Evolutionary conservation across 2,888 invertebrate species (phyloP), one percentile per base, ranked within the genome.

Genomic region (Pseudanteris insignis): DNA sequence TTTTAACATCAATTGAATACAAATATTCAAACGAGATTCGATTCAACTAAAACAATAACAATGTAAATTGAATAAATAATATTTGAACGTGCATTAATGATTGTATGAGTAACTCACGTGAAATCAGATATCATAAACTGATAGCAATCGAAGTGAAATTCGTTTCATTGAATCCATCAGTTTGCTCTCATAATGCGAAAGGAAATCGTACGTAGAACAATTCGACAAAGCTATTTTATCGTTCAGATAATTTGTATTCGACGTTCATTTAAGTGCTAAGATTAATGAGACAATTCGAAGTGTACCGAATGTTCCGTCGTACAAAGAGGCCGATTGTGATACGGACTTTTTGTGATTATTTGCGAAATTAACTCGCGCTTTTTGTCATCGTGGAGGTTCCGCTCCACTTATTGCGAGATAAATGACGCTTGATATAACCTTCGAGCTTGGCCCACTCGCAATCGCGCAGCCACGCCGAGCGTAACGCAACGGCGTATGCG

Each of bases 371-470:
- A 44, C 38, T 28, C 30, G 44, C 44, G 50, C 33, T 58, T 58
- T 58, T 54, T 48, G 48, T 54, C 60, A 53, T 54, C 48, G 41
- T 24, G 44, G 38, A 54, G 60, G 54, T 61, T 61, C 48, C 40
- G 48, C 44, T 54, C 53, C 40, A 61, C 33, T 61, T 61, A 61
- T 46, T 40, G 47, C 47, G 26, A 48, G 54, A 54, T 60, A 60
- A 60, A 48, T 48, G 43, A 48, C 43, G 48, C 48, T 29, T 28
- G 57, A 48, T 48, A 43, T 43, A 36, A 48, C 41, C 57, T 57
- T 41, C 36, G 36, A 33, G 37, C 25, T 37, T 47, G 57, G 43
- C 48, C 57, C 48, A 30, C 26, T 46, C 36, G 34, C 34, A 26
- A 11, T 33, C 24, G 18, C 26, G 10, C 12, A 7, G 21, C 10